These are phyloP conservation scores for Habroteleia sp. DNA, from an alignment of 2,888 invertebrate species.

Conservation along the genomic window DNA sequence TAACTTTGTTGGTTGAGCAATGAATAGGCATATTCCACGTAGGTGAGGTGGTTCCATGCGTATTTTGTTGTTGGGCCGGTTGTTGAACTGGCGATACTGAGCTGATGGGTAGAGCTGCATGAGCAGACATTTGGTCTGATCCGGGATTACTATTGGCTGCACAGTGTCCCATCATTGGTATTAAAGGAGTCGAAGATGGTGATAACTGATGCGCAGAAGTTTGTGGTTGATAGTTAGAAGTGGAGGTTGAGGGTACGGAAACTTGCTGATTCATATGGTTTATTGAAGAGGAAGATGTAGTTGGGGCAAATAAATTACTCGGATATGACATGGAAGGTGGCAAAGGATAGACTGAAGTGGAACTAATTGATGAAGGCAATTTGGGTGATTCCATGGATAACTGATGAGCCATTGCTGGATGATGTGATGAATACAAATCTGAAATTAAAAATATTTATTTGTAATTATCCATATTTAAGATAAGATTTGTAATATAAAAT, in stretches of 20 bases:
- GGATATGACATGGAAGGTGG: slow-evolving; percentile 82
- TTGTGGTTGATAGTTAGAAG: slow-evolving; percentile 82
- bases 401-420: slow-evolving; percentile 75
- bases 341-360: slow-evolving; percentile 77
- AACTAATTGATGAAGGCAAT: slow-evolving; percentile 78
- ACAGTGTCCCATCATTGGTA: slow-evolving; percentile 82
- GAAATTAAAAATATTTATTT: slow-evolving; percentile 68
- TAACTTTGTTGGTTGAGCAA: slow-evolving; percentile 65
- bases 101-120: slow-evolving; percentile 71
- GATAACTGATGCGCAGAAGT: slow-evolving; percentile 77
- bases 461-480: no score
- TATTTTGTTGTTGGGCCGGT: slow-evolving; percentile 64
- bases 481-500: no score
- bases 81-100: slow-evolving; percentile 73
- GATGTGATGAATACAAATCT: slow-evolving; percentile 79
- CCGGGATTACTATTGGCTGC: slow-evolving; percentile 77
- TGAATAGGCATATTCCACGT: slow-evolving; percentile 75
- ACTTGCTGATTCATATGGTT: slow-evolving; percentile 82
- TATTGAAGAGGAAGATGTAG: slow-evolving; percentile 82
- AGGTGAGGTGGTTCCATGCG: slow-evolving; percentile 70
- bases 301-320: slow-evolving; percentile 74
- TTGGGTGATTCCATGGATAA: slow-evolving; percentile 77
- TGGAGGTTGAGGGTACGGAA: slow-evolving; percentile 78
- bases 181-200: slow-evolving; percentile 81
- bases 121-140: slow-evolving; percentile 71